phyloP scores from a whole-genome alignment of 2,888 invertebrate species.

The Sphaerophoria rueppellii region DNA sequence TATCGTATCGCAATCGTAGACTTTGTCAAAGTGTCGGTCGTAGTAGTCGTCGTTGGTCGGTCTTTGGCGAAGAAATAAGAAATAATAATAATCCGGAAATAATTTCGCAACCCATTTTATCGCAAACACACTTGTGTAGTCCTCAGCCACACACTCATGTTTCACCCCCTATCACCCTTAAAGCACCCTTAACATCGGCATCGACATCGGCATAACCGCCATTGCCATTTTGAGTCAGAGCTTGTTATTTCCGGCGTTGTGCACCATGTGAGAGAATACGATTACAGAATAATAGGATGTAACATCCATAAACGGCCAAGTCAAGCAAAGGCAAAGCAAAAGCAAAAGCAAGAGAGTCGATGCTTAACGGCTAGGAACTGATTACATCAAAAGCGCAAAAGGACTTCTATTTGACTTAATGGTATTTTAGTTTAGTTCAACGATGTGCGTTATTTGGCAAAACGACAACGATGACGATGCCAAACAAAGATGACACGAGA shows the following conservation, averaged over 20 bases:
- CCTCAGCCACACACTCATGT: background rate
- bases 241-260: slow-evolving; percentile 70
- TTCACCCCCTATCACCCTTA: background rate
- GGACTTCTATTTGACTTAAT: slow-evolving; percentile 73
- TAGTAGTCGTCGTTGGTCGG: background rate
- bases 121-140: background rate
- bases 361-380: slow-evolving; percentile 73
- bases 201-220: background rate
- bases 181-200: background rate
- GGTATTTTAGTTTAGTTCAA: slow-evolving; percentile 73
- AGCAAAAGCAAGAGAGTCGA: slow-evolving; percentile 15
- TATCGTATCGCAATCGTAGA: background rate
- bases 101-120: slow-evolving; percentile 65
- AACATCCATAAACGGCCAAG: slow-evolving; percentile 71
- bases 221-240: slow-evolving; percentile 29
- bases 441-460: slow-evolving; percentile 71
- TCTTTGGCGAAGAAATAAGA: slow-evolving; percentile 50
- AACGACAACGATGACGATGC: slow-evolving; percentile 27
- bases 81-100: slow-evolving; percentile 73
- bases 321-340: slow-evolving; percentile 32
- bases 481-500: slow-evolving; percentile 18
- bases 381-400: slow-evolving; percentile 73
- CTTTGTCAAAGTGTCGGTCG: background rate
- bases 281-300: slow-evolving; percentile 73
- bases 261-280: slow-evolving; percentile 71